Conservation (phyloP, 1,140 invertebrate genomes). For the Triops cancriformis region DNA sequence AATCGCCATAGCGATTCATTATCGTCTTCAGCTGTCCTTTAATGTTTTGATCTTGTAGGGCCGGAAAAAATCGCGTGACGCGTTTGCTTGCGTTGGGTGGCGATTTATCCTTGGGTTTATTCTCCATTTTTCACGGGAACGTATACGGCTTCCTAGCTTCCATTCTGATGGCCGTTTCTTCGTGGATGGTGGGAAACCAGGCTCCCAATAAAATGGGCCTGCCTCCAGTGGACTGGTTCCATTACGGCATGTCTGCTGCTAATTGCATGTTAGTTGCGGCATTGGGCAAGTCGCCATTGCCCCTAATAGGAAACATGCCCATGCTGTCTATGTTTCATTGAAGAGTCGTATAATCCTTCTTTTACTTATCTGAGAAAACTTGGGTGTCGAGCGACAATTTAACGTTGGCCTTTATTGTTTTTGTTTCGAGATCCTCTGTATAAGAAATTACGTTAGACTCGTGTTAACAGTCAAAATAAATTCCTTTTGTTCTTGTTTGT, state of each 20-base stretch:
- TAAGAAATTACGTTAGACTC: too few species aligned
- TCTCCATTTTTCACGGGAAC: slow-evolving; percentile 16
- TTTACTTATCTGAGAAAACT: neutral
- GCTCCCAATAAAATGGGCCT: slow-evolving; percentile 19
- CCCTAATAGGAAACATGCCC: slow-evolving; percentile 12
- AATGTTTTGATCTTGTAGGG: slow-evolving; percentile 15
- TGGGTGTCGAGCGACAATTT: too few species aligned
- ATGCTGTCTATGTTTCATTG: slow-evolving; percentile 25
- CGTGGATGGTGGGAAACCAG: slow-evolving; percentile 15
- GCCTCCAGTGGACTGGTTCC: slow-evolving; percentile 25
- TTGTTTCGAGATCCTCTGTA: too few species aligned
- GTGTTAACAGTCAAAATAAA: too few species aligned
- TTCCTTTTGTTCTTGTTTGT: too few species aligned
- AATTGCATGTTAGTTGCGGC: slow-evolving; percentile 24
- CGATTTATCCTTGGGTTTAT: slow-evolving; percentile 19
- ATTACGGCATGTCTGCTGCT: slow-evolving; percentile 24
- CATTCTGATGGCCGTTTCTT: slow-evolving; percentile 22
- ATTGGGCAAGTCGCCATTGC: slow-evolving; percentile 16
- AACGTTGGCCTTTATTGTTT: too few species aligned
- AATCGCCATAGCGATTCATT: too few species aligned
- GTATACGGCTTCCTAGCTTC: slow-evolving; percentile 16
- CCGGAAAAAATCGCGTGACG: slow-evolving; percentile 15
- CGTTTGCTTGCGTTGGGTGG: slow-evolving; percentile 16
- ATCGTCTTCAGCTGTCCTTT: too few species aligned
- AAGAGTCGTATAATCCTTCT: neutral